These are phyloP conservation scores for Falco novaeseelandiae DNA, from an alignment of 2,797 vertebrate genomes.

Conservation along the genomic window DNA sequence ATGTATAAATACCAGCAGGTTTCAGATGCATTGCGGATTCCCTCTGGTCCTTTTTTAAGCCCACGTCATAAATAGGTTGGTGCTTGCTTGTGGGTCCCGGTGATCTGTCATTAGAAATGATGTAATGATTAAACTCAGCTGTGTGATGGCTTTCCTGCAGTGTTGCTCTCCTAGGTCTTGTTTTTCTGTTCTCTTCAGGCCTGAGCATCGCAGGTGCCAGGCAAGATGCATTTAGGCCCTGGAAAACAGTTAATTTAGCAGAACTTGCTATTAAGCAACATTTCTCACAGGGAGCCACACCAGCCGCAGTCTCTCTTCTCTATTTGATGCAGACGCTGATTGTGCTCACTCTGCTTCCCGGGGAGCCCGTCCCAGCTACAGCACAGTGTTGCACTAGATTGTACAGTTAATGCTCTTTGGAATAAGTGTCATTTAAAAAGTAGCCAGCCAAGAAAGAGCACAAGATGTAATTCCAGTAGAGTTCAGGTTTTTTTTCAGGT, in stretches of 20 bases:
- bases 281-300: not conserved
- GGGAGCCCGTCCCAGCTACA: not conserved
- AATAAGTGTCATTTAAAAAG: constrained; percentile 11
- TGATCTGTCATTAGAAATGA: not conserved
- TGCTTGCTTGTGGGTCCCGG: not conserved
- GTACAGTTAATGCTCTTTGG: not conserved
- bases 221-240: not conserved
- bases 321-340: not conserved
- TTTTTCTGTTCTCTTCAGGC: not conserved
- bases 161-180: not conserved
- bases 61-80: not conserved
- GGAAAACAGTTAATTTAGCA: constrained; percentile 7
- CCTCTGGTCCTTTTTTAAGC: not conserved
- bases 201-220: not conserved
- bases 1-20: constrained; percentile 19
- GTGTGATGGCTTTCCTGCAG: accelerated
- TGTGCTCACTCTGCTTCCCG: not conserved
- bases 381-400: not conserved
- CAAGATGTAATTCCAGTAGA: constrained; percentile 31
- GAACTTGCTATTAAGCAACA: not conserved
- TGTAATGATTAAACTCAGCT: not conserved
- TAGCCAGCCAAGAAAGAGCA: constrained; percentile 30
- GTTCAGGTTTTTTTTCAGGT: not conserved
- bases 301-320: not conserved
- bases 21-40: not conserved